Evolutionary conservation across 2,113 vertebrate species (phyloP), one percentile per base, ranked within the genome.

Genomic region (Notechis scutatus): DNA sequence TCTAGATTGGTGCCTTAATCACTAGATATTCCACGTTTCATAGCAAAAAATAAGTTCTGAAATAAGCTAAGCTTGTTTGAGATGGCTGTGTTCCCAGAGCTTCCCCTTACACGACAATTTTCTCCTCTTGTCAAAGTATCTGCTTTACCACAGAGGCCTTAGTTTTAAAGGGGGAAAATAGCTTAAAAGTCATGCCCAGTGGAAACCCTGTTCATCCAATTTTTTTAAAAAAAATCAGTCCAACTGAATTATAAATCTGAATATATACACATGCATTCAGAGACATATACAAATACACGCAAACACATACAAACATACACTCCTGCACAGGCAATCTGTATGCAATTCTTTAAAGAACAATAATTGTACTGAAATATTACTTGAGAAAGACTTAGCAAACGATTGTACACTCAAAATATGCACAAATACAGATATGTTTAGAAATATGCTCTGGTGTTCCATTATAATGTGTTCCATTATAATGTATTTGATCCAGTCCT

Each of bases 71-170:
- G 7, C 24, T 81, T 92, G 45, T 88, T 34, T 74, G 42, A 29
- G 18, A 39, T 52, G 20, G 42, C 29, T 50, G n/a, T 47, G 56
- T 81, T 87, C 87, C 18, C 50, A 54, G 4, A 10, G 24, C 50
- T 50, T 50, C 47, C 47, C 47, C 47, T 50, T 50, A 50, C 47
- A 50, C 1, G 8, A 20, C 23, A 6, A 4, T 52, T 94, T 95
- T 94, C 91, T 91, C 56, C 61, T n/a, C 54, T 61, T 69, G 87
- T 91, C 92, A 94, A 96, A 94, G 81, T 88, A 55, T 91, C 85
- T 95, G 94, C 59, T 57, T 91, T n/a, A 56, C 87, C 92, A 94
- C 95, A 91, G 92, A 8, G 81, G 64, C 59, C 95, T 90, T 88
- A 91, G 91, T 81, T 92, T 93, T 57, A 50, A 55, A 85, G 87